These are phyloP conservation scores for Bovichtus diacanthus DNA, from an alignment of 2,797 vertebrate genomes.

Conservation along the genomic window DNA sequence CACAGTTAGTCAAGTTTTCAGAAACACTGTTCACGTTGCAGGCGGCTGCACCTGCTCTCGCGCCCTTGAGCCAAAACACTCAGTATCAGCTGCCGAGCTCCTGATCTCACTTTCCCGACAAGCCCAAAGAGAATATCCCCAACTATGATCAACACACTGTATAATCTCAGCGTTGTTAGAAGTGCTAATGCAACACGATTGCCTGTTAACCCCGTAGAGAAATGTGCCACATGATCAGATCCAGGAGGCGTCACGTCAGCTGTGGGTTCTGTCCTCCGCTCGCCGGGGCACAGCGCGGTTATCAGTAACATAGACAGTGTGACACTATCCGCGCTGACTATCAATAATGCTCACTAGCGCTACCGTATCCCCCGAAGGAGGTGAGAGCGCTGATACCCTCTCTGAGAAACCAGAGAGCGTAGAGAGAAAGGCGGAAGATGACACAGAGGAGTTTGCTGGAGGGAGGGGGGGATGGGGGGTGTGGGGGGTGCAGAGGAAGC, in stretches of 20 bases:
- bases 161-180: slow-evolving; percentile 4
- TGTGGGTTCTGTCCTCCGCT: slow-evolving; percentile 44
- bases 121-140: background rate
- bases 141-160: slow-evolving; percentile 18
- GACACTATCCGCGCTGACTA: slow-evolving; percentile 61
- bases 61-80: slow-evolving; percentile 6
- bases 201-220: background rate
- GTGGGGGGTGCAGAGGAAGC: slow-evolving; percentile 23
- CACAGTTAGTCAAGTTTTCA: background rate
- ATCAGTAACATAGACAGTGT: slow-evolving; percentile 60
- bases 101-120: background rate
- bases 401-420: slow-evolving; percentile 55
- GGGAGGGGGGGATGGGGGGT: background rate
- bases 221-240: slow-evolving; percentile 32
- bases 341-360: slow-evolving; percentile 51
- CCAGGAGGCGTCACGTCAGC: slow-evolving; percentile 23
- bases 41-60: background rate
- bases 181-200: slow-evolving; percentile 20
- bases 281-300: slow-evolving; percentile 59
- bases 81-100: background rate
- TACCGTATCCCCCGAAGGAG: slow-evolving; percentile 54
- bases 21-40: background rate
- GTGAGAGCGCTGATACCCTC: slow-evolving; percentile 47
- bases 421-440: slow-evolving; percentile 14
- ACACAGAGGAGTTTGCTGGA: slow-evolving; percentile 29